phyloP scores from a whole-genome alignment of 2,888 invertebrate genomes.

The Euspilapteryx auroguttella region DNA sequence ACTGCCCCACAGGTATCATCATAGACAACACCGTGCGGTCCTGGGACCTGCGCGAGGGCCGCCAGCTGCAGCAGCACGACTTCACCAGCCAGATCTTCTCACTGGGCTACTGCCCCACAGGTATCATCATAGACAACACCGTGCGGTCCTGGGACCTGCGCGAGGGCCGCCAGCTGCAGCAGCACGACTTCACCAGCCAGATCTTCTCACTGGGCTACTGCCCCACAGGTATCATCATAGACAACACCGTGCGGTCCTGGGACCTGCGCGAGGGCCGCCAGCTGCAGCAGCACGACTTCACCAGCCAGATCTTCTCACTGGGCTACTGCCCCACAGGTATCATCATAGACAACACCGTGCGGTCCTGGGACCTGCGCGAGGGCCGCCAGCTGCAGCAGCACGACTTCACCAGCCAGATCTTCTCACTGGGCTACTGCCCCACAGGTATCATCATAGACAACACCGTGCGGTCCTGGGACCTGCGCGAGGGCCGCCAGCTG shows the following conservation, averaged over 20 bases:
- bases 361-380: slow-evolving; percentile 86
- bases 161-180: slow-evolving; percentile 90
- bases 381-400: slow-evolving; percentile 93
- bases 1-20: slow-evolving; percentile 81
- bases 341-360: neutral
- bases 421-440: slow-evolving; percentile 62
- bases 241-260: slow-evolving; percentile 55
- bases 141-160: slow-evolving; percentile 78
- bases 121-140: slow-evolving; percentile 16
- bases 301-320: neutral
- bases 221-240: slow-evolving; percentile 68
- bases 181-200: slow-evolving; percentile 66
- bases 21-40: slow-evolving; percentile 67
- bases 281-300: slow-evolving; percentile 83
- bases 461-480: slow-evolving; percentile 73
- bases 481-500: slow-evolving; percentile 88
- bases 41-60: slow-evolving; percentile 93
- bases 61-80: slow-evolving; percentile 93
- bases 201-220: slow-evolving; percentile 23
- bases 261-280: slow-evolving; percentile 92
- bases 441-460: slow-evolving; percentile 55
- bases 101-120: slow-evolving; percentile 90
- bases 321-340: slow-evolving; percentile 77
- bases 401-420: slow-evolving; percentile 38
- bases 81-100: slow-evolving; percentile 90